Conservation (phyloP, 2,797 vertebrate genomes). For the Cichlasoma orientale region DNA sequence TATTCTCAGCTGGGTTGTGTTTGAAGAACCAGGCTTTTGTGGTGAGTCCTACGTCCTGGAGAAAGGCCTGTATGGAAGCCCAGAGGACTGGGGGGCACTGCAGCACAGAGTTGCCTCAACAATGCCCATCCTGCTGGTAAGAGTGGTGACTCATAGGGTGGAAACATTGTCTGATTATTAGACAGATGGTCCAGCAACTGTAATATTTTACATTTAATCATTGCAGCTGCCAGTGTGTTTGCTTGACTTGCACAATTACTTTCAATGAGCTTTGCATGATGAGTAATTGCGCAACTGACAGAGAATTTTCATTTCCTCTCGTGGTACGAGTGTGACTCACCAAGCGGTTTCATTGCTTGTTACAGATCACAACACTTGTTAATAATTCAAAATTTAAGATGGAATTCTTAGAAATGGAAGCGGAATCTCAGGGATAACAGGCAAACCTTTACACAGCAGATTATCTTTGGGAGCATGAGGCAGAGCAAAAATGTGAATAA, state of each 20-base stretch:
- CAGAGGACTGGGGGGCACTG: slow-evolving; percentile 89
- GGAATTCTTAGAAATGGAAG: not conserved
- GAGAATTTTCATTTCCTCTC: slow-evolving; percentile 41
- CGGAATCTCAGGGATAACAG: not conserved
- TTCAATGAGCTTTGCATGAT: not conserved
- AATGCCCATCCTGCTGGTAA: slow-evolving; percentile 90
- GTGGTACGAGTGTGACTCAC: not conserved
- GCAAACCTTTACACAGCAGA: not conserved
- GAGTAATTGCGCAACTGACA: not conserved
- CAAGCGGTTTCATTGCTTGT: slow-evolving; percentile 7
- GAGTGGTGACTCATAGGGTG: slow-evolving; percentile 43
- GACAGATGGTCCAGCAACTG: not conserved
- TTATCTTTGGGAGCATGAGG: slow-evolving; percentile 7
- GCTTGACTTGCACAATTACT: not conserved
- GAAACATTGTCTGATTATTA: slow-evolving; percentile 7
- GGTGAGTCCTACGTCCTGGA: slow-evolving; percentile 90
- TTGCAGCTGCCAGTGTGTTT: not conserved
- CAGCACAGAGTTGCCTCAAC: slow-evolving; percentile 84
- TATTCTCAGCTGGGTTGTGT: slow-evolving; percentile 88
- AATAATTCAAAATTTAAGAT: not conserved
- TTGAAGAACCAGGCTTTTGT: slow-evolving; percentile 88
- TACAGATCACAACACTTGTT: slow-evolving; percentile 12
- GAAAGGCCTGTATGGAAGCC: slow-evolving; percentile 89
- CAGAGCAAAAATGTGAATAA: not conserved
- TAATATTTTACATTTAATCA: not conserved